Evolutionary conservation across 2,888 invertebrate species (phyloP).

Genomic region (Aradus depressus): DNA sequence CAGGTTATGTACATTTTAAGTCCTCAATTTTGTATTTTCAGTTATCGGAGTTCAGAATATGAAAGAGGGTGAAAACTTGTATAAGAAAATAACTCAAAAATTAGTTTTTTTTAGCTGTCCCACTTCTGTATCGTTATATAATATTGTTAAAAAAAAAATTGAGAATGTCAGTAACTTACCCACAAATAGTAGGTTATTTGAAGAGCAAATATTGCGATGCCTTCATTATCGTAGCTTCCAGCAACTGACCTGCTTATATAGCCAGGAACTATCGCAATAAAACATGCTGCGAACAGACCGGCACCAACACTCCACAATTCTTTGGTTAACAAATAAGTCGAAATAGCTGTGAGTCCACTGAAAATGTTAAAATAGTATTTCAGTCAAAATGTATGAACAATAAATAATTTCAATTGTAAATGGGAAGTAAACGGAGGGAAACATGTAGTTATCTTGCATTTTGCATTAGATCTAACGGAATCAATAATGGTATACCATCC

Average conservation of each 20-base stretch:
- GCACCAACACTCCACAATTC: constrained; percentile 95
- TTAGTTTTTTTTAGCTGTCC: too few relatives aligned
- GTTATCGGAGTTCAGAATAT: background rate
- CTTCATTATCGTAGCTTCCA: constrained; percentile 99
- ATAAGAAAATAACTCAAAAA: background rate
- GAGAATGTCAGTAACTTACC: constrained; percentile 44
- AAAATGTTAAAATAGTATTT: constrained; percentile 32
- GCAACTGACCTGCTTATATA: constrained; percentile 98
- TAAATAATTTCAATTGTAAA: too few relatives aligned
- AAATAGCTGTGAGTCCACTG: constrained; percentile 94
- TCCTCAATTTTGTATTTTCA: background rate
- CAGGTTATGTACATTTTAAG: too few relatives aligned
- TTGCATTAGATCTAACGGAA: too few relatives aligned
- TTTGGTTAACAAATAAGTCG: constrained; percentile 93
- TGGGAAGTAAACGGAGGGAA: too few relatives aligned
- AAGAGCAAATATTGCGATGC: constrained; percentile 97
- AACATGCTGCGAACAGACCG: constrained; percentile 95
- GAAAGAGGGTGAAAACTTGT: constrained; percentile 10
- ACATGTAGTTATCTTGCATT: too few relatives aligned
- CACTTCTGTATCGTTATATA: too few relatives aligned
- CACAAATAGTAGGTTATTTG: constrained; percentile 97
- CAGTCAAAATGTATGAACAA: too few relatives aligned
- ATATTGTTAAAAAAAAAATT: background rate
- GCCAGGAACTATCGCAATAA: constrained; percentile 97
- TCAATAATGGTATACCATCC: too few relatives aligned